These are phyloP conservation scores for Limonius californicus DNA, from an alignment of 1,140 invertebrate genomes.

Conservation along the genomic window DNA sequence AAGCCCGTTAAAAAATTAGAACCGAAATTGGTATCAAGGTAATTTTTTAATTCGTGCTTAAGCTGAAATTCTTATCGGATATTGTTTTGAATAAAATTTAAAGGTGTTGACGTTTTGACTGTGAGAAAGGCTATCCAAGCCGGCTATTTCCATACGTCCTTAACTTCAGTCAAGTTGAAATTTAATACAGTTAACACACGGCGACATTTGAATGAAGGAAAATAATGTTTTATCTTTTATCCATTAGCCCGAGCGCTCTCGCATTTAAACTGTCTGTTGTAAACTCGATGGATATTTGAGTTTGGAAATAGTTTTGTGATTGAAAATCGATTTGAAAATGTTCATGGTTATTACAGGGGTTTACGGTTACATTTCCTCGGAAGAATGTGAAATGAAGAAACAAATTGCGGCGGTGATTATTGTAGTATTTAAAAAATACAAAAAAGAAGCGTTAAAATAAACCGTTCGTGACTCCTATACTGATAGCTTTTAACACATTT, in stretches of 20 bases:
- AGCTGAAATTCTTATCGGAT: no score
- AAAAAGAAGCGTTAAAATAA: not conserved
- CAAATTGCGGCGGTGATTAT: no score
- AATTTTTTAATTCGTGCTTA: no score
- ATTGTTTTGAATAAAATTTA: no score
- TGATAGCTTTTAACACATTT: slow-evolving; percentile 22
- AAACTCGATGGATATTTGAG: not conserved
- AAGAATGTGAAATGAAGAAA: not conserved
- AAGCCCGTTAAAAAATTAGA: no score
- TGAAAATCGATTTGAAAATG: not conserved
- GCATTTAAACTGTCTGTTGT: not conserved
- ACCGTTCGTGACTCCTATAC: slow-evolving; percentile 23
- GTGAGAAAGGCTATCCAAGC: no score
- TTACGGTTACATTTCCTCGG: not conserved
- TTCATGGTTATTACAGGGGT: not conserved
- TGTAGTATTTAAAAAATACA: no score
- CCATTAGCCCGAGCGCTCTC: not conserved
- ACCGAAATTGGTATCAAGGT: no score
- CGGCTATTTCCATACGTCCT: no score
- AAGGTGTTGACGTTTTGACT: no score
- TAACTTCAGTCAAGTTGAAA: not conserved
- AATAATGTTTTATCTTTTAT: not conserved
- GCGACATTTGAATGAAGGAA: not conserved
- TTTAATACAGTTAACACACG: not conserved
- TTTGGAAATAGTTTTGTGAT: not conserved